Base-by-base conservation (phyloP, 2,113 vertebrate species). In the Pipra filicauda region DNA sequence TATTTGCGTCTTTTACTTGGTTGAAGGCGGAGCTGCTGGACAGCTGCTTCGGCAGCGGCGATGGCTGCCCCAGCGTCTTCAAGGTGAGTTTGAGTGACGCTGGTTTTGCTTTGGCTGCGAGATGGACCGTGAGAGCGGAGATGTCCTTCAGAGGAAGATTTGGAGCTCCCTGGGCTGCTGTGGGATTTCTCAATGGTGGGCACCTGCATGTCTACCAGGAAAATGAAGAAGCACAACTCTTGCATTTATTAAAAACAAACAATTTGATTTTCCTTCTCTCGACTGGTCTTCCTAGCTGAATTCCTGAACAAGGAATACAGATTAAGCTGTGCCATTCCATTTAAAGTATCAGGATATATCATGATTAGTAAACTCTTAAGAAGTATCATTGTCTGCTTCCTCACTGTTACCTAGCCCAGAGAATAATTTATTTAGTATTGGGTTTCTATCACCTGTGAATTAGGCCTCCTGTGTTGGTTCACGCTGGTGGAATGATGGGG, bases 1-100 rank as follows among this genome's bases (percentile, higher is more conserved):
- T 99, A 98, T 99, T 97, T 98, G 98, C 96, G 98, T 99, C 98
- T 99, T 99, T 99, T 99, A 99, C 99, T 99, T 99, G 99, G 99
- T 99, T 99, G 99, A 95, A 99, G 98, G 98, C 99, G 99, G 91
- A 99, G 98, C 93, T 99, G 99, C 82, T 99, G 99, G 88, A 99
- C 99, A 37, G 99, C 99, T 73, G 99, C 99, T 98, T 99, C 99
- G 4, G 99, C 99, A 43, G 99, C 99, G 30, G 99, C 99, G 93
- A 99, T 99, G 96, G 99, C 99, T 93, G 98, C 99, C 91, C 99
- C 99, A 79, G 99, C 99, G 2, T 99, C 99, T 98, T 99, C 99
- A 23, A 99, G 99, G 97, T 99, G 99, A 48, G 98, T 98, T 97
- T 99, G 99, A 88, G 99, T 99, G 97, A 99, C 99, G 7, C 99